Base-by-base conservation (phyloP, 2,888 invertebrate species). In the Spialia ferax region DNA sequence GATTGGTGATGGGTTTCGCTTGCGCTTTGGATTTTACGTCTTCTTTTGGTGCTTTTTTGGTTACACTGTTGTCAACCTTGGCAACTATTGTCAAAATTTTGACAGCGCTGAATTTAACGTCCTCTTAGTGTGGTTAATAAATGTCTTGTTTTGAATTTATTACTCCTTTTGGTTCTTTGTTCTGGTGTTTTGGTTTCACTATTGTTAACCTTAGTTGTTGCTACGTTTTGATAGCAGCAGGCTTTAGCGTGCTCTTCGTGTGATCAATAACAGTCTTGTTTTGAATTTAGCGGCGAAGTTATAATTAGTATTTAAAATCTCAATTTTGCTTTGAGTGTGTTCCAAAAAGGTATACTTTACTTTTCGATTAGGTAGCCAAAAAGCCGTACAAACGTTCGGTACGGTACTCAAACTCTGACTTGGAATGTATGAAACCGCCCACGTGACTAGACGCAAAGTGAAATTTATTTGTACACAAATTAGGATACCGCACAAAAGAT, bases 391-490 rank as follows among this genome's bases (percentile, higher is more conserved):
- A 35, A 35, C 11, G 32, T 35, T 29, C 11, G 7, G 10, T 11
- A 10, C 32, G 11, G 32, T 35, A 45, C 2, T 11, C 48, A 48
- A 48, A 48, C 4, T 18, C 18, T 13, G 20, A 48, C 6, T 48
- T 22, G 48, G 48, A 48, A 48, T 48, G 48, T 48, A 48, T 48
- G 20, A 48, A 48, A 48, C 22, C 20, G 10, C 11, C 45, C 45
- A 45, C 45, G 32, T 11, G 32, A 35, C 1, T 35, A 35, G 32
- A 11, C 1, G 32, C 11, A 35, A 11, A 3, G 10, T 35, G 2
- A 10, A 35, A 35, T 32, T 32, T 32, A 11, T 32, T 35, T 35
- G 32, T 1, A 42, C 42, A 42, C 42, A 42, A 42, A n/a, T 15
- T n/a, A 15, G 7, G 42, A 42, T n/a, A n/a, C 4, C 3, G 6